Evolutionary conservation across 2,113 vertebrate genomes (phyloP).

Genomic region (Pimephales promelas): DNA sequence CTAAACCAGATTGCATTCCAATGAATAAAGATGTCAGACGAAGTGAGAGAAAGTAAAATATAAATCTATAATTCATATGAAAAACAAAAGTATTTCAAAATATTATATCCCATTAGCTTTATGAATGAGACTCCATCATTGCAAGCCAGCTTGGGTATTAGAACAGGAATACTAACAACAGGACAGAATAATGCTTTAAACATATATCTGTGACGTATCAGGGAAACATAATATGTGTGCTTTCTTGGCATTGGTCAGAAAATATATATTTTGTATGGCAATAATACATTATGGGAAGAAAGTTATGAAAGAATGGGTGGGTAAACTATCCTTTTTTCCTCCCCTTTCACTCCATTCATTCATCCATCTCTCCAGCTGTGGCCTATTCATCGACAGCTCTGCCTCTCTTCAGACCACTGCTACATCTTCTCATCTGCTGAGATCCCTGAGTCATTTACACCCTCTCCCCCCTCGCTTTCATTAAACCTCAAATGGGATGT

Average conservation of each 20-base stretch:
- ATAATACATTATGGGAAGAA: background rate
- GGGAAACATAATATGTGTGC: background rate
- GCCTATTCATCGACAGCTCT: conserved; percentile 9
- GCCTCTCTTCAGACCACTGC: conserved; percentile 21
- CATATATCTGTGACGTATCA: background rate
- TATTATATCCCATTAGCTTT: background rate
- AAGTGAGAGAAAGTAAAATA: too few species aligned
- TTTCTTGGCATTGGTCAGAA: background rate
- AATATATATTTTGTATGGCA: background rate
- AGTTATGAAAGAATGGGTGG: background rate
- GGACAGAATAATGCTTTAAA: background rate
- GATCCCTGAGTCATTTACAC: conserved; percentile 16
- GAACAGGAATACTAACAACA: background rate
- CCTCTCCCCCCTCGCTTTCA: conserved; percentile 4
- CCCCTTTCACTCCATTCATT: background rate
- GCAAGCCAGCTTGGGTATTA: background rate
- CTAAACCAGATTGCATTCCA: too few species aligned
- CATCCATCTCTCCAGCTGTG: background rate
- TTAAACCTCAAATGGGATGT: conserved; percentile 39
- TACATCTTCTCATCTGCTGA: conserved; percentile 22
- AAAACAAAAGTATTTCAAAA: background rate
- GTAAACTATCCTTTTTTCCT: background rate
- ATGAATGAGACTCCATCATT: background rate
- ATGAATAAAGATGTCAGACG: too few species aligned
- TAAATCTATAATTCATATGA: too few species aligned